A percentile compares a stretch with the other conserved stretches of the same genome.
Evolutionary conservation across 92 coral and sea anemone genomes (phyloP).

Genomic region (Actinostola sp.): DNA sequence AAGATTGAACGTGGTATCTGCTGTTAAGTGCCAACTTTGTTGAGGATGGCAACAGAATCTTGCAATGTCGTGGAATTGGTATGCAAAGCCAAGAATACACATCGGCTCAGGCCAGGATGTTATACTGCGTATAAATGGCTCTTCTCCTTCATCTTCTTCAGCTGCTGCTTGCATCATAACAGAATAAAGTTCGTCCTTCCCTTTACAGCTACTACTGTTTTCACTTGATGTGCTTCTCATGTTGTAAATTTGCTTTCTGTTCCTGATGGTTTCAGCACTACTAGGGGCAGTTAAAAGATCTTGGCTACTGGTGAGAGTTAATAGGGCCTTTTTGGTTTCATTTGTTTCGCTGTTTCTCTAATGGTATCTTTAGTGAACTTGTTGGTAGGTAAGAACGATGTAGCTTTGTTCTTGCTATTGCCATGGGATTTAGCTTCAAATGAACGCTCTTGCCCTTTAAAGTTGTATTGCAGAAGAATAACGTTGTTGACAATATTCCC

Average conservation of each 20-base stretch:
- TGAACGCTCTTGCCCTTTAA: conserved; percentile 37
- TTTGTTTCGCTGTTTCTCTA: conserved; percentile 5
- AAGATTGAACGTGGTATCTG: conserved; percentile 22
- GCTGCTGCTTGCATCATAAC: conserved; percentile 33
- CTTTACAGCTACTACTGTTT: neutral
- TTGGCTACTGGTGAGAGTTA: conserved; percentile 4
- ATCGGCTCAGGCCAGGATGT: conserved; percentile 52
- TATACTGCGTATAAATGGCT: conserved; percentile 25
- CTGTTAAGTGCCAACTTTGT: neutral
- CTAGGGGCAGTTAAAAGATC: conserved; percentile 36
- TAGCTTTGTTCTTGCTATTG: conserved; percentile 13
- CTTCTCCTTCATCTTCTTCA: conserved; percentile 41
- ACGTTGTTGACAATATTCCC: conserved; percentile 26
- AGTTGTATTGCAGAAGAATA: conserved; percentile 34
- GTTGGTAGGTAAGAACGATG: conserved; percentile 34
- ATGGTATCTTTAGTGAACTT: conserved; percentile 38
- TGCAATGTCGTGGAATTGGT: conserved; percentile 43
- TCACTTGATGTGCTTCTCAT: conserved; percentile 13
- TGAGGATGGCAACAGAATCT: conserved; percentile 33
- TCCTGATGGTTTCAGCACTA: conserved; percentile 25
- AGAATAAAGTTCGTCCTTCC: conserved; percentile 33
- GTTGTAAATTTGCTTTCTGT: conserved; percentile 39
- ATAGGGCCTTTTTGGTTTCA: conserved; percentile 30
- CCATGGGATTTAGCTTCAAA: conserved; percentile 40
- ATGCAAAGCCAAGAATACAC: conserved; percentile 41